Evolutionary conservation across 2,888 invertebrate genomes (phyloP).

Genomic region (Smittia sp.): DNA sequence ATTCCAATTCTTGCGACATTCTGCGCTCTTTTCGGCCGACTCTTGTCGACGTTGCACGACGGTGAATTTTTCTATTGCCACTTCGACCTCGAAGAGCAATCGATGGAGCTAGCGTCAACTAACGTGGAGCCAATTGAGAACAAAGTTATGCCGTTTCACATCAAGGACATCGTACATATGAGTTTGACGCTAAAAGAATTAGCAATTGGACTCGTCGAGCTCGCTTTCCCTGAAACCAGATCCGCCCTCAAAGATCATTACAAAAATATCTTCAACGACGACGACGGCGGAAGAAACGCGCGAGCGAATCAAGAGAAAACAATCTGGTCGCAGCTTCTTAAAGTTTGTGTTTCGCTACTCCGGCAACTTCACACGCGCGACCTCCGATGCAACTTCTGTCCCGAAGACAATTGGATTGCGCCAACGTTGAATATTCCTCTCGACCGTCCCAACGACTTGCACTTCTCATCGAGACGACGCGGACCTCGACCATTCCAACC

Average conservation of each 20-base stretch:
- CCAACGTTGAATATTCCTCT: constrained; percentile 54
- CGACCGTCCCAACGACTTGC: constrained; percentile 58
- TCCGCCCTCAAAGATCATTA: constrained; percentile 65
- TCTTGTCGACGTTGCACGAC: constrained; percentile 81
- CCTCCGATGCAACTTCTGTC: constrained; percentile 74
- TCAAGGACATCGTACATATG: constrained; percentile 68
- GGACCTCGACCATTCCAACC: constrained; percentile 58
- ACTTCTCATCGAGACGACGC: constrained; percentile 55
- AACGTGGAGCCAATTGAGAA: constrained; percentile 44
- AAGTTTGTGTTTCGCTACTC: constrained; percentile 67
- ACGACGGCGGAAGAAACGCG: constrained; percentile 48
- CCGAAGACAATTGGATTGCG: constrained; percentile 66
- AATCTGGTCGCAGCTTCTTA: constrained; percentile 76
- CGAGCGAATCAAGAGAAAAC: constrained; percentile 53
- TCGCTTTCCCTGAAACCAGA: constrained; percentile 78
- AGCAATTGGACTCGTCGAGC: constrained; percentile 78
- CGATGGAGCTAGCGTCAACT: constrained; percentile 43
- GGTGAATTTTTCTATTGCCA: constrained; percentile 66
- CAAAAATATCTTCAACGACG: constrained; percentile 48
- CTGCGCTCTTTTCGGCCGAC: constrained; percentile 75
- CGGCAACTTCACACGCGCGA: constrained; percentile 84
- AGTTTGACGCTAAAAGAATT: constrained; percentile 73
- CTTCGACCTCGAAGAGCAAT: constrained; percentile 52
- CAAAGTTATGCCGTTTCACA: constrained; percentile 62
- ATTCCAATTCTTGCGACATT: constrained; percentile 79